Conservation (phyloP, 2,888 invertebrate genomes). For the Sinopyrophorus schimmeli region DNA sequence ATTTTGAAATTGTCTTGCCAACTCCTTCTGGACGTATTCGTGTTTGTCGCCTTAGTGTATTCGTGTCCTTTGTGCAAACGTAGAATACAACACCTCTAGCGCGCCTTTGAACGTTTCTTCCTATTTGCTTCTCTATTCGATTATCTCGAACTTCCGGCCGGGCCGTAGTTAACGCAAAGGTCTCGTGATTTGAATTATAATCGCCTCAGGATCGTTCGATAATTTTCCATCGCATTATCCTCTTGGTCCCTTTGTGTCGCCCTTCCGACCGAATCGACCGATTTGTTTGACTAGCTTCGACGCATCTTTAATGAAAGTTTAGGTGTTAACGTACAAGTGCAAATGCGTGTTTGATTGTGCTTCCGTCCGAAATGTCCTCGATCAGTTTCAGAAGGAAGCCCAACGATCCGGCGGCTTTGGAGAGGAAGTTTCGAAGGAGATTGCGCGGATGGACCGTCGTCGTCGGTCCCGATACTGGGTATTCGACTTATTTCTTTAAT, state of each 20-base stretch:
- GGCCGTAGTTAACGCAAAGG: conserved; percentile 5
- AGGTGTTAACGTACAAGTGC: conserved; percentile 1
- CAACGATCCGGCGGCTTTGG: conserved; percentile 43
- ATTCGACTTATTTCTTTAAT: too few relatives aligned
- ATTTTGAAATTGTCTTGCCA: conserved; percentile 41
- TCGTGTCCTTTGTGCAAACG: conserved; percentile 18
- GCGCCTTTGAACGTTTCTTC: conserved; percentile 15
- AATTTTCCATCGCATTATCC: conserved; percentile 6
- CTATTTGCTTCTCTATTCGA: conserved; percentile 11
- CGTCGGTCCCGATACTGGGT: conserved; percentile 75
- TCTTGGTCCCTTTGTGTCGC: background rate
- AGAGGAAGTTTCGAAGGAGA: conserved; percentile 57
- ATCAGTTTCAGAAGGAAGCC: conserved; percentile 16
- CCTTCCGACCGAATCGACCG: background rate
- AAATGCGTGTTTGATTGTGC: conserved; percentile 13
- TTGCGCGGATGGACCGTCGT: conserved; percentile 75
- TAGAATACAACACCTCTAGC: conserved; percentile 13
- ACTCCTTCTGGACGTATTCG: conserved; percentile 16
- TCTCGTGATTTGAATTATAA: conserved; percentile 10
- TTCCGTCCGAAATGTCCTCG: conserved; percentile 7
- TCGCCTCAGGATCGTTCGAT: background rate
- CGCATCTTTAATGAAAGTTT: background rate
- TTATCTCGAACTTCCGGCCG: conserved; percentile 10
- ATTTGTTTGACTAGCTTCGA: background rate
- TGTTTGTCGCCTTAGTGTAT: conserved; percentile 23